Percentiles rank a stretch among this genome's conserved stretches.
Evolutionary conservation across 2,113 vertebrate genomes (phyloP).

Genomic region (Candoia aspera): DNA sequence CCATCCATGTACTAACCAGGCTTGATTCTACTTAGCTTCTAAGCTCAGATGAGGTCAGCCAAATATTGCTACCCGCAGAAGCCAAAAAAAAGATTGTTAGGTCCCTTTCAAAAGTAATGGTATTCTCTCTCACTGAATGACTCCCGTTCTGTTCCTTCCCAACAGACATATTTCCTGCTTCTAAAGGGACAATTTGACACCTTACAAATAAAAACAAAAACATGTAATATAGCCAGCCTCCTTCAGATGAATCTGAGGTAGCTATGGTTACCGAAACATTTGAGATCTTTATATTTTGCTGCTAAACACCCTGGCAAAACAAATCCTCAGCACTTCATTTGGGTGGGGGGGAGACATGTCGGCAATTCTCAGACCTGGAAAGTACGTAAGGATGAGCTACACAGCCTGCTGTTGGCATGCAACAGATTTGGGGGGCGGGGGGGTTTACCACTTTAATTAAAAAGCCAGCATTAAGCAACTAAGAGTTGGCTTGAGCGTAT

Average conservation of each 20-base stretch:
- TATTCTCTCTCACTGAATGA: slow-evolving; percentile 63
- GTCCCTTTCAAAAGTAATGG: slow-evolving; percentile 43
- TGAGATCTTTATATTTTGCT: slow-evolving; percentile 52
- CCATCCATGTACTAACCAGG: too few relatives aligned
- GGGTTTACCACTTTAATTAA: too few relatives aligned
- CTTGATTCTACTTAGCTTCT: too few relatives aligned
- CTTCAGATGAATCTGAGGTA: slow-evolving; percentile 69
- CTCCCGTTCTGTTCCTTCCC: slow-evolving; percentile 58
- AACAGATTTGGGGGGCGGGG: too few relatives aligned
- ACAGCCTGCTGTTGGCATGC: too few relatives aligned
- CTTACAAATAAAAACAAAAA: slow-evolving; percentile 55
- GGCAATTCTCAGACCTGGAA: background rate
- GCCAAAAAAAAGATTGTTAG: slow-evolving; percentile 19
- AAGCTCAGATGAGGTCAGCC: too few relatives aligned
- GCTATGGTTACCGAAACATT: slow-evolving; percentile 68
- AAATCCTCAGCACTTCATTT: slow-evolving; percentile 52
- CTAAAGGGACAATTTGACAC: slow-evolving; percentile 68
- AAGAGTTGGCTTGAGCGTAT: too few relatives aligned
- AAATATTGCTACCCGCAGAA: too few relatives aligned
- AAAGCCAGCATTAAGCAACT: too few relatives aligned
- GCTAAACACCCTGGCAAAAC: slow-evolving; percentile 59
- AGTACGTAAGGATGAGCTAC: background rate
- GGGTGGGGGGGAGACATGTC: background rate
- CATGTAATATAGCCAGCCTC: slow-evolving; percentile 58
- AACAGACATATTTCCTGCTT: slow-evolving; percentile 55